Percentiles rank a stretch among this genome's conserved stretches.
phyloP scores from a whole-genome alignment of 1,140 invertebrate species.

The Amyelois transitella region DNA sequence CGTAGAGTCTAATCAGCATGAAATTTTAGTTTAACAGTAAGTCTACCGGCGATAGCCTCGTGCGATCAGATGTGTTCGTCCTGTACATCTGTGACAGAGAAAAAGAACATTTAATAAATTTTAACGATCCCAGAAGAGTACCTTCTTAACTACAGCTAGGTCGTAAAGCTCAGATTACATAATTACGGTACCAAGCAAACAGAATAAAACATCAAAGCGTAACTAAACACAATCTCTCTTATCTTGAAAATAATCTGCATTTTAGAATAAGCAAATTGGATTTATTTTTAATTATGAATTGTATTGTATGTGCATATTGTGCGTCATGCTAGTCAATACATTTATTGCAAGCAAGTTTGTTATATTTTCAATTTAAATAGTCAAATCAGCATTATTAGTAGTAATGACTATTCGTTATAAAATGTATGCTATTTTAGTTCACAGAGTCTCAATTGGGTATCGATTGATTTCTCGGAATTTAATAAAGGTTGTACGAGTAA shows the following conservation, averaged over 20 bases:
- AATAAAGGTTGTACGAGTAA: background rate
- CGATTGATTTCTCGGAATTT: background rate
- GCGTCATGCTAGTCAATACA: background rate
- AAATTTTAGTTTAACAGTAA: conserved; percentile 17
- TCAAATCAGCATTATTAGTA: too few species aligned
- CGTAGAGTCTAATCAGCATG: conserved; percentile 23
- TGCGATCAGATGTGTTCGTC: conserved; percentile 76
- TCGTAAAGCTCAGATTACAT: background rate
- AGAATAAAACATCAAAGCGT: conserved; percentile 1
- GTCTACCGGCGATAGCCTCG: conserved; percentile 36
- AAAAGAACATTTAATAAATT: conserved; percentile 60
- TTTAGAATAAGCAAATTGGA: too few species aligned
- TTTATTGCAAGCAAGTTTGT: too few species aligned
- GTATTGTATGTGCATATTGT: background rate
- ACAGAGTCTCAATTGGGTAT: background rate
- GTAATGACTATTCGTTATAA: too few species aligned
- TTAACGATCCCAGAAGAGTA: background rate
- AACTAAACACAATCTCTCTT: background rate
- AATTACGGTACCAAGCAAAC: conserved; percentile 3
- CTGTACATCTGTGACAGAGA: conserved; percentile 78
- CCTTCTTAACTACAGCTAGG: conserved; percentile 1
- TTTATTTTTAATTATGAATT: too few species aligned
- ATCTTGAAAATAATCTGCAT: background rate
- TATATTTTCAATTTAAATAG: too few species aligned
- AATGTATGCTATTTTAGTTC: background rate